A percentile compares a stretch with the other conserved stretches of the same genome.
phyloP scores from a whole-genome alignment of 1,140 invertebrate species.

The Pseudomyrmex pallidus region DNA sequence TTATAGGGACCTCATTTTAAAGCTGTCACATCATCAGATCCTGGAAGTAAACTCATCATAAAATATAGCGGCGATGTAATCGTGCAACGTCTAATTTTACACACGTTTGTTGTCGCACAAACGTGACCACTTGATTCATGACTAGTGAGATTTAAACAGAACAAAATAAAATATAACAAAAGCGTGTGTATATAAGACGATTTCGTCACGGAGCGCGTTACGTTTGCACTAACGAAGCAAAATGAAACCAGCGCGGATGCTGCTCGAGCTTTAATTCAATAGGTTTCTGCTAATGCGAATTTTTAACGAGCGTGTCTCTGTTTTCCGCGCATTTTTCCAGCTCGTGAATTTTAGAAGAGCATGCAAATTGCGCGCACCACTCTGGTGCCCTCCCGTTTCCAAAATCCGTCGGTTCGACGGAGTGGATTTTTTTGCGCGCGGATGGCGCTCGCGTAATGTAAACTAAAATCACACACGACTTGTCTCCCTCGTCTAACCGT shows the following conservation, averaged over 20 bases:
- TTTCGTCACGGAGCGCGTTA: too few relatives aligned
- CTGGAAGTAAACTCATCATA: not conserved
- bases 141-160: too few relatives aligned
- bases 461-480: not conserved
- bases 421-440: constrained; percentile 6
- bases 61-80: too few relatives aligned
- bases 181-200: too few relatives aligned
- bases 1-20: constrained; percentile 1
- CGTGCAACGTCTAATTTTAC: too few relatives aligned
- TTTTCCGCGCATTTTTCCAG: not conserved
- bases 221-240: constrained; percentile 21
- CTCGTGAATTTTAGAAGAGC: constrained; percentile 35
- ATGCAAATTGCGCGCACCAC: not conserved
- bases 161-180: too few relatives aligned
- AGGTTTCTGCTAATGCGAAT: not conserved
- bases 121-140: too few relatives aligned
- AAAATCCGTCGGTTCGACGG: not conserved
- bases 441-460: not conserved
- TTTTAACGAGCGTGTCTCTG: not conserved
- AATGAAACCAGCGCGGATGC: constrained; percentile 21
- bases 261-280: constrained; percentile 10
- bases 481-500: not conserved
- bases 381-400: not conserved
- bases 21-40: not conserved
- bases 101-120: too few relatives aligned